Base-by-base conservation (phyloP, 2,113 vertebrate genomes). In the Puffinus mauretanicus region DNA sequence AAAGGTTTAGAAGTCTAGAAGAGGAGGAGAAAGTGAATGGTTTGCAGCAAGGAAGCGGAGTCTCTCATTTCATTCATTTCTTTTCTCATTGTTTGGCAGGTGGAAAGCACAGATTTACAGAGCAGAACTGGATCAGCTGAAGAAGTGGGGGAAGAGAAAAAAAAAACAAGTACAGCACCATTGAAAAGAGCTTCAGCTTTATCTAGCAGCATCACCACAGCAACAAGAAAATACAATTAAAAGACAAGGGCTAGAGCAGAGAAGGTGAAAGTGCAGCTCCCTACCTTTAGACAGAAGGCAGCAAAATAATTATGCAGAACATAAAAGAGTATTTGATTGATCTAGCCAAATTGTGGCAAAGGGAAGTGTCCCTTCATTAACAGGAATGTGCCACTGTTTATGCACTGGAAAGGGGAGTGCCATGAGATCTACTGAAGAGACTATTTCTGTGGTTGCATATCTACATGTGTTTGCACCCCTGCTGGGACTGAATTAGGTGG, bases 351-450 rank as follows among this genome's bases (percentile, higher is more conserved):
- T 47, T 66, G 94, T 82, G 89, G 95, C 95, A 94, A 73, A 81
- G 94, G 97, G 86, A 97, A 97, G 82, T 10, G 71, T 94, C 78
- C 93, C 61, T 27, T 94, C 93, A 93, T 90, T 98, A 97, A 97
- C 93, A 95, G 97, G 94, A 96, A 98, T 97, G 98, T 96, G 90
- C 92, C 55, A 95, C 90, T 61, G 57, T 95, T 86, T 67, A 93
- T 91, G 89, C 54, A 46, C 91, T 49, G 82, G 69, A 52, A 75
- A 93, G 66, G 55, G 82, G 72, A 96, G 95, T 96, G 78, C 97
- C 98, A 98, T 98, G 98, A 98, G 92, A 69, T 93, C 97, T 88
- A 19, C 90, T 97, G 97, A 96, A 86, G 94, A 95, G 93, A 96
- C 87, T 75, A 94, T 95, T 93, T 93, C 96, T 96, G 93, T 94